Base-by-base conservation (phyloP, 2,113 vertebrate species). In the Cyprinodon variegatus region DNA sequence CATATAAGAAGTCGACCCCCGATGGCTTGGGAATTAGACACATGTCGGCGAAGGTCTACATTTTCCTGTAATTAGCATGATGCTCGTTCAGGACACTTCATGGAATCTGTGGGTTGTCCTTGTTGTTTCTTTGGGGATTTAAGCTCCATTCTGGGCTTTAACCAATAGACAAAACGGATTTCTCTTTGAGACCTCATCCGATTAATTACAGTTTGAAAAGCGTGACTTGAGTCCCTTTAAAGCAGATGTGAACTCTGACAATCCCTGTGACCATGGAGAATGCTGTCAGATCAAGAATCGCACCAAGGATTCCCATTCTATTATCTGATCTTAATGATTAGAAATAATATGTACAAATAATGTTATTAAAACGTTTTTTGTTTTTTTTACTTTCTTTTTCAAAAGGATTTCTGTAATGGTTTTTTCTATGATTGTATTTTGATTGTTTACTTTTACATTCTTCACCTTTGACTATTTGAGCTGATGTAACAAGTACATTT, bases 171-270 rank as follows among this genome's bases (percentile, higher is more conserved):
- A 92, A 91, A 90, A 70, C 37, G 73, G 83, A 75, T 69, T 83
- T 84, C 82, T 87, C 83, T 88, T 84, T 89, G 82, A 86, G 85
- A 77, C 88, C 67, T 94, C 94, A 94, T 94, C 94, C 94, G 93
- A 93, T 94, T 93, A 94, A 69, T 86, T 83, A 89, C 87, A 83
- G 84, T 89, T 90, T 81, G 81, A 84, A 86, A 86, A 77, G 71
- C 74, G 3, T 88, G 89, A 91, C 91, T 83, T 69, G 83, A 89
- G 87, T 89, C 81, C 79, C 82, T 88, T 89, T 74, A 91, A 91
- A 80, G 89, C 83, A 88, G 81, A 81, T 85, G 82, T 71, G 82
- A 89, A 90, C 88, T 92, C 79, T 57, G 65, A 77, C 53, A 65
- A 87, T 86, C 88, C 83, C 68, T 53, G 38, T n/a, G 76, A 86